A percentile compares a stretch with the other conserved stretches of the same genome.
phyloP scores from a whole-genome alignment of 1,140 invertebrate species.

The Eulimnadia texana region DNA sequence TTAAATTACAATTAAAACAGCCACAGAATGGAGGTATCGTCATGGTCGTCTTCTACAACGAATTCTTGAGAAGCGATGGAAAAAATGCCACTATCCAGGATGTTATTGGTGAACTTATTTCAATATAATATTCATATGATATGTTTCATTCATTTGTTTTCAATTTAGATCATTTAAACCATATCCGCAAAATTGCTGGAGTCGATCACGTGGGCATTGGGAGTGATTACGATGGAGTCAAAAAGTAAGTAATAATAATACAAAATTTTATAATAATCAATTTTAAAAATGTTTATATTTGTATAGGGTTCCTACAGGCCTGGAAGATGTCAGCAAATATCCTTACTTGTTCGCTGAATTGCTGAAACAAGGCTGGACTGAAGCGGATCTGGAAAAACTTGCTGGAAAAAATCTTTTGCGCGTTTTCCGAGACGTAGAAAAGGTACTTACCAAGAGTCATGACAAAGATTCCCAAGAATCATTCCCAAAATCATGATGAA shows the following conservation, averaged over 20 bases:
- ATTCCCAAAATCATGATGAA: too few relatives aligned
- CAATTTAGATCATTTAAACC: constrained; percentile 33
- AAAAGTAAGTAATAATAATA: constrained; percentile 23
- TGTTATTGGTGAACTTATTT: constrained; percentile 46
- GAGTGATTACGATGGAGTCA: constrained; percentile 35
- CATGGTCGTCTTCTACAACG: constrained; percentile 24
- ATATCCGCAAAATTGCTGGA: constrained; percentile 32
- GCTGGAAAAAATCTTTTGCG: constrained; percentile 35
- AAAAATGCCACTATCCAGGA: constrained; percentile 49
- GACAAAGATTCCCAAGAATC: too few relatives aligned
- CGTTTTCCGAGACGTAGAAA: constrained; percentile 33
- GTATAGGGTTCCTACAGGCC: constrained; percentile 54
- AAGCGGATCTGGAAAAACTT: constrained; percentile 33
- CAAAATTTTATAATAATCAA: too few relatives aligned
- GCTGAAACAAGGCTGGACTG: constrained; percentile 28
- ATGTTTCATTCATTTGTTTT: not conserved
- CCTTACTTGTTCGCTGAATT: constrained; percentile 50
- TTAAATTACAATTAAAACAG: constrained; percentile 15
- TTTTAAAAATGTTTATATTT: not conserved
- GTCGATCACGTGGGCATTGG: constrained; percentile 51
- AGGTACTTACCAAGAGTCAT: too few relatives aligned
- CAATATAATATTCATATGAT: constrained; percentile 21
- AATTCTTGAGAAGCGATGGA: constrained; percentile 32
- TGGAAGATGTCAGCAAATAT: constrained; percentile 83
- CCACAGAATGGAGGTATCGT: constrained; percentile 22